Base-by-base conservation (phyloP, 2,797 vertebrate genomes). In the Heliangelus exortis region DNA sequence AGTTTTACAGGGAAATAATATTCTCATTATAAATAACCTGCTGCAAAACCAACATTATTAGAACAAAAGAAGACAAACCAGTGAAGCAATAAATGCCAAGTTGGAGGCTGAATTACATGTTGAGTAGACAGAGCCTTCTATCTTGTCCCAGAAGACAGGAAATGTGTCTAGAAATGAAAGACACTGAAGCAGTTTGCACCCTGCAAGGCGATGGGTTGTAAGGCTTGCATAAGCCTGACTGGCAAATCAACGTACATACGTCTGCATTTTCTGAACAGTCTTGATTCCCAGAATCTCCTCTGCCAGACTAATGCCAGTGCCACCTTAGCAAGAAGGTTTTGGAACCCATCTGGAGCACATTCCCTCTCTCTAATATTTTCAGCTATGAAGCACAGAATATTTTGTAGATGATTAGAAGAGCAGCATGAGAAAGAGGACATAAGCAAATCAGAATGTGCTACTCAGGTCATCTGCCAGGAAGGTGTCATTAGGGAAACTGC, bases 11-110 rank as follows among this genome's bases (percentile, higher is more conserved):
- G 28, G 28, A 91, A 87, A 75, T 66, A 66, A 79, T 69, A 50
- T 78, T 93, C 87, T 87, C n/a, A 76, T 57, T 94, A 80, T 87
- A 94, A 96, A 95, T 58, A 78, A 83, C 51, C 31, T 4, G 1
- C 57, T 67, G 33, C 47, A 85, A 75, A 82, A 1, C 18, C 50
- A 76, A 45, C 43, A 36, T 11, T 63, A 68, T 51, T 36, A 71
- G 55, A 80, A 85, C 19, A 77, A 72, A 78, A 63, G 71, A 88
- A 62, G 65, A 74, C 25, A 76, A 89, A 65, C 7, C 19, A 74
- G 43, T 26, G 76, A 65, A 87, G 29, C 23, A 15, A 57, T 63
- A 94, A 84, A 54, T 83, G 34, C 55, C 75, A 84, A 51, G 43
- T 41, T 41, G 77, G 79, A 79, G 88, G 55, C 50, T 86, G 61